Conservation (phyloP, 2,888 invertebrate species). For the Nezara viridula region DNA sequence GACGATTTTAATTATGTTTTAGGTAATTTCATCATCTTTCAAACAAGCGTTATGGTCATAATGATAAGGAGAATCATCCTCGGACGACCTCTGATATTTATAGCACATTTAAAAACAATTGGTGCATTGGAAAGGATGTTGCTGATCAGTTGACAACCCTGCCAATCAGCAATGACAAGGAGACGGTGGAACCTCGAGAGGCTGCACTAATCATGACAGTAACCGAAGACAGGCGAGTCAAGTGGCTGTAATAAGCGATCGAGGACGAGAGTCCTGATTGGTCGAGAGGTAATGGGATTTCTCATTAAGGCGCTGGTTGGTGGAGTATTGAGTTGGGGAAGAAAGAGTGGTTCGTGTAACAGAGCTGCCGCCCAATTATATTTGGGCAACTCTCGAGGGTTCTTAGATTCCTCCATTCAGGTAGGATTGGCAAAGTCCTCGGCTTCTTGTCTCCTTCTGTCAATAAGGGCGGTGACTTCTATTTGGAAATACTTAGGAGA, state of each 20-base stretch:
- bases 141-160: background rate
- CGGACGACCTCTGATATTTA: too few species aligned
- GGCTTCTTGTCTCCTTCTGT: background rate
- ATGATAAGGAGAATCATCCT: too few species aligned
- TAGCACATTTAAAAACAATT: too few species aligned
- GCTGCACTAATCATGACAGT: constrained; percentile 27
- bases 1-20: too few species aligned
- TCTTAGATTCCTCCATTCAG: constrained; percentile 8
- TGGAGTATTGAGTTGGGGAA: constrained; percentile 41
- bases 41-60: too few species aligned
- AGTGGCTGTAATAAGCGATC: constrained; percentile 42
- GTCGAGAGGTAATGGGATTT: constrained; percentile 38
- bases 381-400: constrained; percentile 23
- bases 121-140: background rate
- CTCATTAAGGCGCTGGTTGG: constrained; percentile 29
- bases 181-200: background rate
- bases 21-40: too few species aligned
- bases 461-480: background rate
- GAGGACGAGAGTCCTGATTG: background rate
- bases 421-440: background rate
- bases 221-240: constrained; percentile 18
- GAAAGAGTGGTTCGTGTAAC: constrained; percentile 39
- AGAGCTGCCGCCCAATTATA: constrained; percentile 39
- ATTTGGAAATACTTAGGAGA: background rate
- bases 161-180: background rate